These are phyloP conservation scores for Marmota flaviventris DNA, from an alignment of 2,113 vertebrate genomes.

Conservation along the genomic window DNA sequence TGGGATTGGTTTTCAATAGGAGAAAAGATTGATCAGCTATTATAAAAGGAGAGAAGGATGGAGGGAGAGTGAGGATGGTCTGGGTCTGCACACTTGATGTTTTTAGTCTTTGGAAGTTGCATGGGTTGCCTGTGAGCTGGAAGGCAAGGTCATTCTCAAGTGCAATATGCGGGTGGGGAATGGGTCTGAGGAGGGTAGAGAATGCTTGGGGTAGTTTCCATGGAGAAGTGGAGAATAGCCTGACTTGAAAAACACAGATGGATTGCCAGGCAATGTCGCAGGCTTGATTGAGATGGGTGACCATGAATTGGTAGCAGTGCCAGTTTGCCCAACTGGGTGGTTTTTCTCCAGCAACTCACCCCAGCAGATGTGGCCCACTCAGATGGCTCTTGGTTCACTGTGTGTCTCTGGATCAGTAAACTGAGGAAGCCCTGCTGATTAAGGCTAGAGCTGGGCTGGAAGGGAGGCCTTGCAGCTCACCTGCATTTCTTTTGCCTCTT, in stretches of 20 bases:
- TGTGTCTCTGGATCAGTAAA: conserved; percentile 27
- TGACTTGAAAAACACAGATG: conserved; percentile 52
- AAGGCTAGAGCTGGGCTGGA: not conserved
- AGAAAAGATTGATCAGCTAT: not conserved
- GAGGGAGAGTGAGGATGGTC: not conserved
- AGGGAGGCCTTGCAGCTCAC: not conserved
- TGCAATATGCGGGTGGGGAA: not conserved
- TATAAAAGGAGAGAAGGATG: not conserved
- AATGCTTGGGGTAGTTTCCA: not conserved
- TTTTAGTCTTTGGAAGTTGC: not conserved
- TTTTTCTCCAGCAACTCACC: conserved; percentile 62
- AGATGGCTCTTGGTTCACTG: conserved; percentile 26
- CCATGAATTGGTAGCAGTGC: not conserved
- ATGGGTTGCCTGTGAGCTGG: not conserved
- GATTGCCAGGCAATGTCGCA: not conserved
- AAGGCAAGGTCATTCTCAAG: conserved; percentile 21
- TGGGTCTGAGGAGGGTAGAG: not conserved
- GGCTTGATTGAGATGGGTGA: conserved; percentile 28
- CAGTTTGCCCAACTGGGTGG: conserved; percentile 1
- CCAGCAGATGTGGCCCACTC: conserved; percentile 44
- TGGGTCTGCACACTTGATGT: not conserved
- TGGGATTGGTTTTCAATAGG: not conserved
- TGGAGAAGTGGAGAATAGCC: not conserved
- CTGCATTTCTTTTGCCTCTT: not conserved
- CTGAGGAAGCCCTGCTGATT: conserved; percentile 46